phyloP scores from a whole-genome alignment of 2,888 invertebrate species.

The Phytoseiulus persimilis region DNA sequence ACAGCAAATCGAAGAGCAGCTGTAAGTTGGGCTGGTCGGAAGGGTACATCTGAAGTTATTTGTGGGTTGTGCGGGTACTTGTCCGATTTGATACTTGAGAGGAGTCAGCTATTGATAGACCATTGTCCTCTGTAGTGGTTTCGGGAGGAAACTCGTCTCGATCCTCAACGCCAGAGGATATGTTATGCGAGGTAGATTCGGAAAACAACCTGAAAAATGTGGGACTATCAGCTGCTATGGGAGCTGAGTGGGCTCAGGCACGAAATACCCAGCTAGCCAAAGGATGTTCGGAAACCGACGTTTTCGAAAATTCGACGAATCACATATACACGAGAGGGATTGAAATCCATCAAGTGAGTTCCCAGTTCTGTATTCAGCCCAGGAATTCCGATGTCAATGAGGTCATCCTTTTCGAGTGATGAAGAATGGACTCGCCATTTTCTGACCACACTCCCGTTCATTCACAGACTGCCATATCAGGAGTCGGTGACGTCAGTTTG shows the following conservation, averaged over 20 bases:
- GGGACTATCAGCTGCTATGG: slow-evolving; percentile 13
- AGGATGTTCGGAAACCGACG: slow-evolving; percentile 27
- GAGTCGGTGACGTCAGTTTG: slow-evolving; percentile 59
- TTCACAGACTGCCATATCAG: slow-evolving; percentile 53
- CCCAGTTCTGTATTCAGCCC: slow-evolving; percentile 47
- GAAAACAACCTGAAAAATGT: slow-evolving; percentile 31
- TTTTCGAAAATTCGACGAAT: slow-evolving; percentile 41
- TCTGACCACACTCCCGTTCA: neutral
- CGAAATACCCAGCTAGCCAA: neutral
- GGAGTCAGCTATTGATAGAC: neutral
- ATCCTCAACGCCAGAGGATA: slow-evolving; percentile 14
- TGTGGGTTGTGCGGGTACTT: no score
- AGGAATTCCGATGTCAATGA: no score
- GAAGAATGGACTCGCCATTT: no score
- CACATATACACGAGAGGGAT: slow-evolving; percentile 60
- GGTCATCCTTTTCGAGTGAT: no score
- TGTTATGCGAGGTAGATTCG: slow-evolving; percentile 33
- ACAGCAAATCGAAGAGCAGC: slow-evolving; percentile 35
- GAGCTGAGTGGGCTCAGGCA: slow-evolving; percentile 7
- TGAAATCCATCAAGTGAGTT: slow-evolving; percentile 58
- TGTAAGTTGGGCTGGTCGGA: neutral
- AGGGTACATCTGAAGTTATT: no score
- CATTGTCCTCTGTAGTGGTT: neutral
- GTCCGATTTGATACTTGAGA: no score
- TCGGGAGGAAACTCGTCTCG: slow-evolving; percentile 29